Percentiles rank a stretch among this genome's conserved stretches.
Evolutionary conservation across 2,113 vertebrate species (phyloP).

Genomic region (Propithecus coquereli): DNA sequence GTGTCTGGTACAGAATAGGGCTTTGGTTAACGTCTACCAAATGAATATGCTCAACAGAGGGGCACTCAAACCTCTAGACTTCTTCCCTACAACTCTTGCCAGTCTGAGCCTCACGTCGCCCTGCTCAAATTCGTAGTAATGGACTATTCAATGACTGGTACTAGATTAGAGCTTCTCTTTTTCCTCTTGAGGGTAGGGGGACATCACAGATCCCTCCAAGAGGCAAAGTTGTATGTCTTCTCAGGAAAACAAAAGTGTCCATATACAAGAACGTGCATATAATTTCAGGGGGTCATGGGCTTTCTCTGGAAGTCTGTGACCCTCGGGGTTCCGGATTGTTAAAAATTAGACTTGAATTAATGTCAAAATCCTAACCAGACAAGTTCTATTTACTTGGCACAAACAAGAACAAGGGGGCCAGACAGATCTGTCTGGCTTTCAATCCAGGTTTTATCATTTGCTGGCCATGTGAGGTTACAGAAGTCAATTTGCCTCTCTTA

Average conservation of each 20-base stretch:
- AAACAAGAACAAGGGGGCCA: slow-evolving; percentile 6
- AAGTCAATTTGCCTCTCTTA: not conserved
- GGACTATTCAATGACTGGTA: not conserved
- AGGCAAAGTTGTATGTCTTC: not conserved
- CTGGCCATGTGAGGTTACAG: not conserved
- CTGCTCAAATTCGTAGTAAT: not conserved
- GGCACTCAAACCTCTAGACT: not conserved
- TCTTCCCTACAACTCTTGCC: not conserved
- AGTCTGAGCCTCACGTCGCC: not conserved
- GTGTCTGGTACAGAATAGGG: not conserved
- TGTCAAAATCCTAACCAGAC: not conserved
- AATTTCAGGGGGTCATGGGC: not conserved
- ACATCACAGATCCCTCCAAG: not conserved
- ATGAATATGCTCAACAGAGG: not conserved
- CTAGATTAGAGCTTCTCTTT: not conserved
- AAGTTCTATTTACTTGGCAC: not conserved
- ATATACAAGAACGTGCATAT: not conserved
- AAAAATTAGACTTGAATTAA: slow-evolving; percentile 15
- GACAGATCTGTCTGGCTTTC: not conserved
- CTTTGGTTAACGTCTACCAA: not conserved
- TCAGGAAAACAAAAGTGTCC: not conserved
- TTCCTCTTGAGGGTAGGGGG: not conserved
- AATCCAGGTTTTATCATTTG: not conserved
- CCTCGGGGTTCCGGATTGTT: not conserved
- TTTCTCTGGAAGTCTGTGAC: not conserved